Percentiles rank a stretch among this genome's conserved stretches.
Conservation (phyloP, 2,113 vertebrate genomes). For the Mus spicilegus region DNA sequence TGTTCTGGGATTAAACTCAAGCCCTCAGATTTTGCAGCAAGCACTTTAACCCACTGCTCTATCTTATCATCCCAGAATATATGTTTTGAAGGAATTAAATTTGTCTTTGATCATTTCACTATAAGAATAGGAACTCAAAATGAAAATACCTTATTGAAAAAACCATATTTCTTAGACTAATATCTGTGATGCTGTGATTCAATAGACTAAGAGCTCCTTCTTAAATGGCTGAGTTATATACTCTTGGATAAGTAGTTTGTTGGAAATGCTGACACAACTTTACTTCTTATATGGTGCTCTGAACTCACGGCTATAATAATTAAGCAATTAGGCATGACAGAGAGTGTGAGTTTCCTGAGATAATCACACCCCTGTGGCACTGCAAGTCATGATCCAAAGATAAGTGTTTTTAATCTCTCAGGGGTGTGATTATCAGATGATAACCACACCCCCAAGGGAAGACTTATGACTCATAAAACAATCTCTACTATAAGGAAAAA, state of each 20-base stretch:
- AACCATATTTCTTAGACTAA: slow-evolving; percentile 56
- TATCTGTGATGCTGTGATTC: slow-evolving; percentile 56
- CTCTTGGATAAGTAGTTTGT: slow-evolving; percentile 78
- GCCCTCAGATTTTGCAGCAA: not conserved
- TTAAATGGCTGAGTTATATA: slow-evolving; percentile 69
- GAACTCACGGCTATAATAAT: slow-evolving; percentile 87
- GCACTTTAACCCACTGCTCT: not conserved
- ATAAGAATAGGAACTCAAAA: not conserved
- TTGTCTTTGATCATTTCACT: slow-evolving; percentile 49
- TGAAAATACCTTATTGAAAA: slow-evolving; percentile 49
- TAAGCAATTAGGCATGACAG: slow-evolving; percentile 89
- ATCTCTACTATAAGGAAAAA: slow-evolving; percentile 79
- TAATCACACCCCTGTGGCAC: slow-evolving; percentile 87
- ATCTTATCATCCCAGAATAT: not conserved
- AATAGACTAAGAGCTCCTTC: slow-evolving; percentile 60
- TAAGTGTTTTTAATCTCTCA: slow-evolving; percentile 88
- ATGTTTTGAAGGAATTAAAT: slow-evolving; percentile 8
- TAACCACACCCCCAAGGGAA: slow-evolving; percentile 86
- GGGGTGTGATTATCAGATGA: slow-evolving; percentile 87
- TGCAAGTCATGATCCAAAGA: slow-evolving; percentile 87
- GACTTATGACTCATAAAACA: slow-evolving; percentile 83
- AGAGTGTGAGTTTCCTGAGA: slow-evolving; percentile 86
- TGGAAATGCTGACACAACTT: slow-evolving; percentile 85
- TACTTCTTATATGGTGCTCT: slow-evolving; percentile 68
- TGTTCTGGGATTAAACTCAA: no score